Percentiles rank a stretch among this genome's conserved stretches.
phyloP scores from a whole-genome alignment of 2,888 invertebrate genomes.

The Amiota mariae region DNA sequence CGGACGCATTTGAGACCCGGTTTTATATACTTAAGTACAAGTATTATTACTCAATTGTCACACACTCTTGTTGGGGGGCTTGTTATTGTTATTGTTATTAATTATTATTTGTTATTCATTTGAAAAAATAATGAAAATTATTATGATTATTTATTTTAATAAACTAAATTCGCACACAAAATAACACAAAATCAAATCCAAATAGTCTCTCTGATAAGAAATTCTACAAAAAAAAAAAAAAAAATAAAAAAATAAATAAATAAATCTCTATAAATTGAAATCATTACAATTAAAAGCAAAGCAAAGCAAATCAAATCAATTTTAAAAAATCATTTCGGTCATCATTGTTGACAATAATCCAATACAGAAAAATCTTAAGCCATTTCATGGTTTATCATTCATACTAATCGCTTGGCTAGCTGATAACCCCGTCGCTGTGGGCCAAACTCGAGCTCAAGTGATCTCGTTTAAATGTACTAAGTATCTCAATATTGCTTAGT shows the following conservation, averaged over 20 bases:
- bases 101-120: too few relatives aligned
- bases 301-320: too few relatives aligned
- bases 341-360: not conserved
- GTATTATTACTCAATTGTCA: not conserved
- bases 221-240: too few relatives aligned
- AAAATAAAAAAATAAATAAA: too few relatives aligned
- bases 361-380: not conserved
- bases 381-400: not conserved
- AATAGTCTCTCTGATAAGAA: not conserved
- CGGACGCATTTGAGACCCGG: not conserved
- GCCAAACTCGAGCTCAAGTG: not conserved
- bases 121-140: too few relatives aligned
- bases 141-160: too few relatives aligned
- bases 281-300: too few relatives aligned
- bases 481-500: not conserved
- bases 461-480: not conserved
- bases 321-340: not conserved
- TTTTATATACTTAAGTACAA: not conserved
- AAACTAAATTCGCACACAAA: too few relatives aligned
- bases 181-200: not conserved
- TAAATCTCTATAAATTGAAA: too few relatives aligned
- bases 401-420: not conserved
- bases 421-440: conserved; percentile 9
- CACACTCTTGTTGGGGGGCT: too few relatives aligned
- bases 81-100: too few relatives aligned